Evolutionary conservation across 2,113 vertebrate genomes (phyloP).

Genomic region (Taxidea taxus): DNA sequence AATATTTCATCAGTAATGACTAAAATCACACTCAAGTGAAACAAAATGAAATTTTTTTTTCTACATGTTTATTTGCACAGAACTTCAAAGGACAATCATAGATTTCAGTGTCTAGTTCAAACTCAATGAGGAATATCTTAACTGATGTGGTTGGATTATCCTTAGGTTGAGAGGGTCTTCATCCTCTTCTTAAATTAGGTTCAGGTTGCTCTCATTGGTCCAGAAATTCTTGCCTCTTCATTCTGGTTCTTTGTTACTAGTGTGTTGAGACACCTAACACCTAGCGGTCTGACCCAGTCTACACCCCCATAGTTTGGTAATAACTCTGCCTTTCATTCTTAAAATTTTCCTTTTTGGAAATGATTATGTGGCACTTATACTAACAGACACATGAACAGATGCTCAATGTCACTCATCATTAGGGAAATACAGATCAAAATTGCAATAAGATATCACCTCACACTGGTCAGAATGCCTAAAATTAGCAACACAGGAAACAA

Average conservation of each 20-base stretch:
- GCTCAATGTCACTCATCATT: background rate
- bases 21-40: background rate
- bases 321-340: background rate
- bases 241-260: background rate
- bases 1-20: background rate
- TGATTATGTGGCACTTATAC: background rate
- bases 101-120: background rate
- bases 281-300: background rate
- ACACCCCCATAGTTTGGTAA: background rate
- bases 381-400: background rate
- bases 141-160: background rate
- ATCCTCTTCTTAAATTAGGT: background rate
- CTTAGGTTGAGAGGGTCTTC: background rate
- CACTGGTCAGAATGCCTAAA: background rate
- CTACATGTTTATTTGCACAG: background rate
- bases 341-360: background rate
- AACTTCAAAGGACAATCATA: background rate
- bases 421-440: background rate
- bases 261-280: background rate
- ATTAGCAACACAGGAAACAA: background rate
- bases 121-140: background rate
- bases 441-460: background rate
- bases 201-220: background rate
- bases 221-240: background rate
- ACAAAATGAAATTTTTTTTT: background rate